Conservation (phyloP, 30 jellyfish, hydroid and myxozoan genomes). For the Pseudorhiza aurosa region DNA sequence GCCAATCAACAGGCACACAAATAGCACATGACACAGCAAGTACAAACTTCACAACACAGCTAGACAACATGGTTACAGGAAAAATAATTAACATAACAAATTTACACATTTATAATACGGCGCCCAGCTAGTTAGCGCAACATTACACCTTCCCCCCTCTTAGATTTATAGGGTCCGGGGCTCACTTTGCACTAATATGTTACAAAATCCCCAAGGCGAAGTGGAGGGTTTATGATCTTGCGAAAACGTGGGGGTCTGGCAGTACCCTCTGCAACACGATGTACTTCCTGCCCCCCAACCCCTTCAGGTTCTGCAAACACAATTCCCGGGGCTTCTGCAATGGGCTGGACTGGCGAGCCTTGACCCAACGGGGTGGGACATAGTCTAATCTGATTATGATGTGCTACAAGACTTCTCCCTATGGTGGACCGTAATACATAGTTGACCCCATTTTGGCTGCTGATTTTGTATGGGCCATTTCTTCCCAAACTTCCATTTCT, state of each 20-base stretch:
- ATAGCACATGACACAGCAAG: too few relatives aligned
- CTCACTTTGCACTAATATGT: slow-evolving; percentile 37
- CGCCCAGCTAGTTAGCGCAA: too few relatives aligned
- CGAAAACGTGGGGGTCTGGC: slow-evolving; percentile 59
- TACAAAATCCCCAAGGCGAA: slow-evolving; percentile 65
- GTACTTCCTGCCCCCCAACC: slow-evolving; percentile 43
- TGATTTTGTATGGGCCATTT: slow-evolving; percentile 27
- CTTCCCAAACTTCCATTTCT: slow-evolving; percentile 62
- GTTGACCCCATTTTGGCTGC: slow-evolving; percentile 47
- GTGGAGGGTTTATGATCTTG: slow-evolving; percentile 68
- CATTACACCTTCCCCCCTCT: slow-evolving; percentile 45
- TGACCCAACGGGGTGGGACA: slow-evolving; percentile 35
- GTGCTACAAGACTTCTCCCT: slow-evolving; percentile 36
- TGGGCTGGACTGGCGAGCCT: slow-evolving; percentile 39
- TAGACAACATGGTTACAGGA: too few relatives aligned
- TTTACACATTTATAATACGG: too few relatives aligned
- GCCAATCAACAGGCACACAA: too few relatives aligned
- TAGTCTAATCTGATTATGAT: slow-evolving; percentile 40
- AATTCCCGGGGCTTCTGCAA: slow-evolving; percentile 50
- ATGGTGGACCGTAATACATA: slow-evolving; percentile 33
- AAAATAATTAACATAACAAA: too few relatives aligned
- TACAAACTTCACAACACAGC: too few relatives aligned
- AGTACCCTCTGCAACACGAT: slow-evolving; percentile 31
- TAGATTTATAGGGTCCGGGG: slow-evolving; percentile 10
- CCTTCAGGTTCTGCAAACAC: slow-evolving; percentile 45